Percentiles rank a stretch among this genome's conserved stretches.
phyloP scores from a whole-genome alignment of 1,140 invertebrate species.

The Oryzaephilus surinamensis region DNA sequence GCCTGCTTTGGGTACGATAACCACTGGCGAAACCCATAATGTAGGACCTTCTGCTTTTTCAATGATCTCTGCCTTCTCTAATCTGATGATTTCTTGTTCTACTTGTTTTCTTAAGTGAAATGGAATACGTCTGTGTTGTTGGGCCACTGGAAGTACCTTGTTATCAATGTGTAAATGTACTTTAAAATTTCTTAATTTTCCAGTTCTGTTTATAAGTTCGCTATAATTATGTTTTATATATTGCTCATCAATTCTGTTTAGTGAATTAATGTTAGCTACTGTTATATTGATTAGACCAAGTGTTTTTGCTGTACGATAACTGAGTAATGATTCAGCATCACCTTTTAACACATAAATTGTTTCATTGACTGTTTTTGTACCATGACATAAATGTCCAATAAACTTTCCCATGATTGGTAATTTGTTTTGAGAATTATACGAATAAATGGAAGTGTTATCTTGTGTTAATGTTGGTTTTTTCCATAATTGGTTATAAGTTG shows the following conservation, averaged over 20 bases:
- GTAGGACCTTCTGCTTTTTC: conserved; percentile 22
- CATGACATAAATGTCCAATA: not conserved
- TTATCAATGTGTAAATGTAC: conserved; percentile 2
- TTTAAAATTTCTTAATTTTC: not conserved
- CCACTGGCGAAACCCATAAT: conserved; percentile 32
- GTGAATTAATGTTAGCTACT: too few relatives aligned
- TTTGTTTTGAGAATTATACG: not conserved
- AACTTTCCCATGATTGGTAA: not conserved
- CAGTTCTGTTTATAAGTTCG: not conserved
- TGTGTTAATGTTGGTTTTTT: not conserved
- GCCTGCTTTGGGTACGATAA: conserved; percentile 26
- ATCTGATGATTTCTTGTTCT: conserved; percentile 5
- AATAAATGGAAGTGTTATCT: not conserved
- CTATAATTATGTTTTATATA: not conserved
- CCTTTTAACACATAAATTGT: too few relatives aligned
- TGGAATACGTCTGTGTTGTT: conserved; percentile 7
- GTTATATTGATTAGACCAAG: too few relatives aligned
- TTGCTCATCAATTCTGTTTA: not conserved
- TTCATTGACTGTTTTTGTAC: too few relatives aligned
- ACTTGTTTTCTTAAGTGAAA: conserved; percentile 7
- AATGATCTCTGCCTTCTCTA: too few relatives aligned
- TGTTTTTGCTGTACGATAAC: too few relatives aligned
- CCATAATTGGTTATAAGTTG: not conserved
- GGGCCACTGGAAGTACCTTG: not conserved
- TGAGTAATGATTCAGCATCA: too few relatives aligned